A percentile compares a stretch with the other conserved stretches of the same genome.
Evolutionary conservation across 2,113 vertebrate genomes (phyloP).

Genomic region (Suricata suricatta): DNA sequence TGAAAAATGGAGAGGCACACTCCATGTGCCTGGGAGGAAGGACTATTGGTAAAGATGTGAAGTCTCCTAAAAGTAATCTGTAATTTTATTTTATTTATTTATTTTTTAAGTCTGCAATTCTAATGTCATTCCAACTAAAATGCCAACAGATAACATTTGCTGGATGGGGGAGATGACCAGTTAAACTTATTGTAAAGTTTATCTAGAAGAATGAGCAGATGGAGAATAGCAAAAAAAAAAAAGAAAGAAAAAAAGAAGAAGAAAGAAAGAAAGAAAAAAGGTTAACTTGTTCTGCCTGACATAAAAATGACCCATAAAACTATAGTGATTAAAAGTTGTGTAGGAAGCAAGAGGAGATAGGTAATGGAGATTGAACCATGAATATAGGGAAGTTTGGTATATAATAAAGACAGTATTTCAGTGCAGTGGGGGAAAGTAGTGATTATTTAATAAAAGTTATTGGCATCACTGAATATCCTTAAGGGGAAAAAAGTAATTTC

Average conservation of each 20-base stretch:
- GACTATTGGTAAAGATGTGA: slow-evolving; percentile 31
- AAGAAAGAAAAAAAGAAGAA: not conserved
- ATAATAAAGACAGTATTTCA: slow-evolving; percentile 43
- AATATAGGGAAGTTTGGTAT: not conserved
- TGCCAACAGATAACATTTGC: not conserved
- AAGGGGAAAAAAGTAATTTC: not conserved
- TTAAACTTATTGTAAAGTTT: slow-evolving; percentile 44
- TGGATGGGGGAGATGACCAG: not conserved
- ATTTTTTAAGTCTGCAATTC: not conserved
- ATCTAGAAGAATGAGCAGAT: slow-evolving; percentile 46
- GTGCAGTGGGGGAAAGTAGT: not conserved
- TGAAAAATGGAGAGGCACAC: not conserved
- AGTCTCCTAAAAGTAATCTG: slow-evolving; percentile 32
- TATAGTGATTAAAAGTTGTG: slow-evolving; percentile 9
- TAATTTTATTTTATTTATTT: not conserved
- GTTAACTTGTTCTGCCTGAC: not conserved
- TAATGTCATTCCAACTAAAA: slow-evolving; percentile 22
- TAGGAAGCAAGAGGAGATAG: not conserved
- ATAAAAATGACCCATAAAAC: not conserved
- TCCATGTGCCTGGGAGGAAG: not conserved
- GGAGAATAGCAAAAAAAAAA: slow-evolving; percentile 6
- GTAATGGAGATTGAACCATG: not conserved
- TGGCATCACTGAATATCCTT: not conserved
- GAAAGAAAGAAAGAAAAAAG: not conserved
- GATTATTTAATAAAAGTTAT: slow-evolving; percentile 31